Base-by-base conservation (phyloP, 1,140 invertebrate species). In the Melanaphis sacchari region DNA sequence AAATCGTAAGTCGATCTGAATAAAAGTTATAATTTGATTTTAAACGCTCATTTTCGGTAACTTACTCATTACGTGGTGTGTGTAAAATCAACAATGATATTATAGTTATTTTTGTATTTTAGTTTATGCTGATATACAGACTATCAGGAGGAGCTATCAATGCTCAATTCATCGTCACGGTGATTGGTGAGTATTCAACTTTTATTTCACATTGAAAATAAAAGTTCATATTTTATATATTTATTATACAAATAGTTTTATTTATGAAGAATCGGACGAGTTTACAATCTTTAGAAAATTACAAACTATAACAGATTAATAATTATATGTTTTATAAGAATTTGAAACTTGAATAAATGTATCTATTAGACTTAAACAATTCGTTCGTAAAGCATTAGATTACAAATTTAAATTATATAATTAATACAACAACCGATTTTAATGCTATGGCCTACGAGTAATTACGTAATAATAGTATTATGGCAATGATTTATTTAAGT, bases 131-230 rank as follows among this genome's bases (percentile, higher is more conserved):
- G 21, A n/a, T 90, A 66, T 26, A 26, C 31, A 21, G n/a, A 21
- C 6, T 90, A 18, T 59, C 89, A 1, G 54, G 89, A n/a, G 52
- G 89, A 2, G 18, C 52, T 43, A 40, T 90, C 21, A 90, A 38
- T 66, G 31, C 89, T n/a, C 89, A 90, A 90, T 31, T 66, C 8
- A 66, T 90, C 24, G 21, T 90, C 21, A 90, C 54, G 41, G 38
- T 90, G 24, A 90, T 90, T 38, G 89, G 89, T 90, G 54, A 66
- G 89, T 90, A 89, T 82, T 22, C 22, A 9, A 18, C 59, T 18
- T 66, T 76, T 36, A n/a, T 76, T 76, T 66, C 31, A 15, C n/a
- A 66, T 66, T 21, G 31, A 76, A n/a, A n/a, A 5, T 5, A 76
- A 36, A 0, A 66, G 4, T 66, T n/a, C 59, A 66, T n/a, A 59